phyloP scores from a whole-genome alignment of 2,797 vertebrate genomes.

The Zalophus californianus region DNA sequence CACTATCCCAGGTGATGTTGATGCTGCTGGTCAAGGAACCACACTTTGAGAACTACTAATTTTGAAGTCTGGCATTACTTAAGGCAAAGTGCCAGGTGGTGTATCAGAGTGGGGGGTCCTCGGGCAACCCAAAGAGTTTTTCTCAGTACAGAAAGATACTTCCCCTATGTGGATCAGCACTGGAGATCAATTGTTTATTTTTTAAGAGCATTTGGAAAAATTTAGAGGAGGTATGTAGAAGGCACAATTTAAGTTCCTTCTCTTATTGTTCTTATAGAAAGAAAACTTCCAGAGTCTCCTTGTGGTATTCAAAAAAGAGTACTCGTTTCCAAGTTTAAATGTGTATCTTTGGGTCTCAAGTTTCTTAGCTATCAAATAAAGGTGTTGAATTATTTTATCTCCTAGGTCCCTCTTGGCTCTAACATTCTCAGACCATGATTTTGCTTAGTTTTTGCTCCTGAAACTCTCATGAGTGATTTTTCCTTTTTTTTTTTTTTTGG shows the following conservation, averaged over 20 bases:
- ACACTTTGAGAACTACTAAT: neutral
- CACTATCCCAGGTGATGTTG: neutral
- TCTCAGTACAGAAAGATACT: neutral
- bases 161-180: neutral
- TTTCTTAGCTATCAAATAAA: neutral
- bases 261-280: neutral
- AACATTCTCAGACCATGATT: neutral
- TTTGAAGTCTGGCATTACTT: neutral
- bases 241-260: neutral
- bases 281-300: neutral
- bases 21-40: neutral
- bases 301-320: neutral
- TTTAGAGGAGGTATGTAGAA: neutral
- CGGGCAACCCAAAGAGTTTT: neutral
- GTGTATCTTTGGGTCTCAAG: neutral
- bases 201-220: neutral
- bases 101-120: neutral
- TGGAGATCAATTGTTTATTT: neutral
- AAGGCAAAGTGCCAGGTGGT: neutral
- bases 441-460: neutral
- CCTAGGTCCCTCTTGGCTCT: neutral
- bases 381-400: neutral
- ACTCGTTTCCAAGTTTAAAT: neutral
- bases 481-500: conserved; percentile 43
- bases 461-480: neutral